These are phyloP conservation scores for Mormyrops attenuatus DNA, from an alignment of 2,797 vertebrate genomes.

Conservation along the genomic window DNA sequence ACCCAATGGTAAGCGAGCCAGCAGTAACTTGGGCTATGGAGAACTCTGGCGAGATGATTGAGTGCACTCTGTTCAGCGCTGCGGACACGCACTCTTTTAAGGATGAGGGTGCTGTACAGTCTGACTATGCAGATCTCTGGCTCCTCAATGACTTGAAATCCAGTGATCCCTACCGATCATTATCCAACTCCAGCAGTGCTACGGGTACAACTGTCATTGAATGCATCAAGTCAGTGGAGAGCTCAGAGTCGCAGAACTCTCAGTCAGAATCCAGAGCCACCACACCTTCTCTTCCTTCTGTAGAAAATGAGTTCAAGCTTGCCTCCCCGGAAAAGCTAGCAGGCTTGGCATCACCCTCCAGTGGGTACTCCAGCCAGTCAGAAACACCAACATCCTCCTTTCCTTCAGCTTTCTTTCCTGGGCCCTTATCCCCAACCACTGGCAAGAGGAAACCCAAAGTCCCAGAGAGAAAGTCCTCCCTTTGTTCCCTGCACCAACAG, in stretches of 20 bases:
- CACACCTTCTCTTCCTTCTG: constrained; percentile 85
- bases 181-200: constrained; percentile 97
- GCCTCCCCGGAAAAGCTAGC: constrained; percentile 94
- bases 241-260: constrained; percentile 83
- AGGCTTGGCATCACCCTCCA: constrained; percentile 91
- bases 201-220: constrained; percentile 94
- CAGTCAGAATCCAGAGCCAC: constrained; percentile 77
- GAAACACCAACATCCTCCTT: constrained; percentile 97
- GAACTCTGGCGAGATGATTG: constrained; percentile 68
- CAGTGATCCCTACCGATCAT: constrained; percentile 84
- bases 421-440: constrained; percentile 86
- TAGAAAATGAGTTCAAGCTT: constrained; percentile 87
- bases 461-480: constrained; percentile 95
- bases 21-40: constrained; percentile 77
- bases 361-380: constrained; percentile 96
- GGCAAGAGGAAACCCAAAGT: constrained; percentile 98
- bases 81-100: constrained; percentile 89
- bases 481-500: constrained; percentile 77
- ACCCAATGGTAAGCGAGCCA: constrained; percentile 66
- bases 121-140: constrained; percentile 99
- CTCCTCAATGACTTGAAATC: constrained; percentile 93
- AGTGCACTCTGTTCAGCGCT: constrained; percentile 75
- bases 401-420: constrained; percentile 91
- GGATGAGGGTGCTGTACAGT: constrained; percentile 91
- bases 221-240: constrained; percentile 92